Evolutionary conservation across 2,888 invertebrate species (phyloP).

Genomic region (Hirtodrosophila cameraria): DNA sequence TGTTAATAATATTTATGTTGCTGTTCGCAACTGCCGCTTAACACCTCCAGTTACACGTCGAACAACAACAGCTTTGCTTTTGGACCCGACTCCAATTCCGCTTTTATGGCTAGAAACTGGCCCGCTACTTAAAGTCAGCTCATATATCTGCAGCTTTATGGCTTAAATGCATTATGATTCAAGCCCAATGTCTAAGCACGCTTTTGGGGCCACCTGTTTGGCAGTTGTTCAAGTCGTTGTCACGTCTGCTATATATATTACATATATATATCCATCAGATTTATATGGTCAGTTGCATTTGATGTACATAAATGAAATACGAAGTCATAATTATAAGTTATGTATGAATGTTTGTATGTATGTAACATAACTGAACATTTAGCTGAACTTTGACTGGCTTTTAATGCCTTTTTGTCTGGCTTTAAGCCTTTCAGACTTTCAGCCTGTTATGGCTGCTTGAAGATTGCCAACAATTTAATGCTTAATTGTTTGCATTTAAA

Average conservation of each 20-base stretch:
- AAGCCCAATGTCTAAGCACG: conserved; percentile 26
- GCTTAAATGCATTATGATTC: conserved; percentile 67
- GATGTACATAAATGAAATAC: conserved; percentile 14
- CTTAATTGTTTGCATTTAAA: conserved; percentile 19
- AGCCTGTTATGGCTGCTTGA: conserved; percentile 5
- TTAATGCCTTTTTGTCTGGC: neutral
- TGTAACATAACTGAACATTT: neutral
- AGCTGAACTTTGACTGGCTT: conserved; percentile 26
- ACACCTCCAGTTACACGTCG: conserved; percentile 41
- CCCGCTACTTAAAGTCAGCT: conserved; percentile 62
- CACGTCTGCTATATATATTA: conserved; percentile 45
- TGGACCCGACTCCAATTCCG: conserved; percentile 21
- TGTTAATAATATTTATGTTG: conserved; percentile 71
- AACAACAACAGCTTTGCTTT: neutral
- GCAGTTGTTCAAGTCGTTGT: conserved; percentile 49
- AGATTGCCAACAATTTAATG: conserved; percentile 11
- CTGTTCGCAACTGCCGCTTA: conserved; percentile 33
- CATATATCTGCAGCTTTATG: conserved; percentile 69
- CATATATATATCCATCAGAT: neutral
- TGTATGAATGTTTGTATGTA: too few relatives aligned
- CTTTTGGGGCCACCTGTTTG: conserved; percentile 55
- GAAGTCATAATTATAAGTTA: neutral
- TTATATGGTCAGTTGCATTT: conserved; percentile 15
- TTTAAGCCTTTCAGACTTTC: neutral
- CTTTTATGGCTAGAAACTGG: conserved; percentile 47